Evolutionary conservation across 2,888 invertebrate species (phyloP).

Genomic region (Thecocarcelia acutangulata): DNA sequence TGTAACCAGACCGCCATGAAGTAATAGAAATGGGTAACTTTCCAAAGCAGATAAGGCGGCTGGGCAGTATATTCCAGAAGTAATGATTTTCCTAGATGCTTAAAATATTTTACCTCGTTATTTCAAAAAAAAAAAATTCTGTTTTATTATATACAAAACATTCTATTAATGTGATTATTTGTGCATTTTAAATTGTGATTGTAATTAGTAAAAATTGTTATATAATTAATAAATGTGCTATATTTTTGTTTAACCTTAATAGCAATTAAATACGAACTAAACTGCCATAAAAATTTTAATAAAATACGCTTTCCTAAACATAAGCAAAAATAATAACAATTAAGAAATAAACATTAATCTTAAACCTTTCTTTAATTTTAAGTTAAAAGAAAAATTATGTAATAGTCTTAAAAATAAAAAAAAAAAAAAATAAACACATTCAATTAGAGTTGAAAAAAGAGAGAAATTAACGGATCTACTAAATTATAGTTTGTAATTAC

Average conservation of each 20-base stretch:
- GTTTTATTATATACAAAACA: no score
- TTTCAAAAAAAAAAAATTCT: no score
- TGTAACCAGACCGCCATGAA: no score
- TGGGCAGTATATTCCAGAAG: no score
- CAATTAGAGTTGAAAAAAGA: conserved; percentile 56
- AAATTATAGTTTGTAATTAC: conserved; percentile 56
- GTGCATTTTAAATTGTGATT: no score
- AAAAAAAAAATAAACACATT: conserved; percentile 46
- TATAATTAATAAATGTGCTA: conserved; percentile 12
- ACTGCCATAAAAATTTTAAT: conserved; percentile 34
- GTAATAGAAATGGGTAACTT: no score
- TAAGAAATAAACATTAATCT: conserved; percentile 54
- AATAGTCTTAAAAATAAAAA: conserved; percentile 20
- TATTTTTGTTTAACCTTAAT: conserved; percentile 70
- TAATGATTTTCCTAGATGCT: no score
- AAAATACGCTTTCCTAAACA: conserved; percentile 17
- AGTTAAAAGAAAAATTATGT: conserved; percentile 32
- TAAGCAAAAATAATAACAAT: conserved; percentile 35
- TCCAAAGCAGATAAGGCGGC: no score
- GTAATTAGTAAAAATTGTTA: no score
- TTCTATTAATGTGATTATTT: no score
- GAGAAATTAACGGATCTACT: conserved; percentile 64
- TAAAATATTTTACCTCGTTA: no score
- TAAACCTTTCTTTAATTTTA: conserved; percentile 32
- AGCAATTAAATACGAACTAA: conserved; percentile 60